Conservation (phyloP, 2,797 vertebrate genomes). For the Coilia nasus region DNA sequence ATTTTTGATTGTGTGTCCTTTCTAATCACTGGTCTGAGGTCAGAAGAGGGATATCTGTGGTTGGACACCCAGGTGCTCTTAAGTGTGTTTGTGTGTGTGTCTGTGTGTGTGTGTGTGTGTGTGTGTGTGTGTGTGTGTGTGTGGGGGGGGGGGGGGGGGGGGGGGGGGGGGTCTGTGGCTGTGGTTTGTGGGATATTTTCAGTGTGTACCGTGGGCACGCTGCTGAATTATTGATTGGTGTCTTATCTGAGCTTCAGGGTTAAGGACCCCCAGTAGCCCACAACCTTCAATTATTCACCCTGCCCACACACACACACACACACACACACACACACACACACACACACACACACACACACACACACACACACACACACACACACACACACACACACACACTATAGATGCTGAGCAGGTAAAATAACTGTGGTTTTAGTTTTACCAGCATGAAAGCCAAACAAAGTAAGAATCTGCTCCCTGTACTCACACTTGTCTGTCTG, state of each 20-base stretch:
- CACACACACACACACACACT: constrained; percentile 32
- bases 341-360: constrained; percentile 11
- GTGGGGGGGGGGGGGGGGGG: constrained; percentile 28
- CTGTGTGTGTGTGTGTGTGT: constrained; percentile 28
- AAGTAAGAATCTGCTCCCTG: not conserved
- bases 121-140: constrained; percentile 28
- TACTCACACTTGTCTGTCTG: too few species aligned
- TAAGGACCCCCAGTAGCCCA: constrained; percentile 72
- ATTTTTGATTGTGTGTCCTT: too few species aligned
- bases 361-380: constrained; percentile 36
- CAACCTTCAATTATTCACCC: constrained; percentile 75
- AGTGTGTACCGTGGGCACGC: constrained; percentile 62
- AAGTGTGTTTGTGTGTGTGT: constrained; percentile 34
- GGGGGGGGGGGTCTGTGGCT: constrained; percentile 16
- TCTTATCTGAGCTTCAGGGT: constrained; percentile 74
- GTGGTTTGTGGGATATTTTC: not conserved
- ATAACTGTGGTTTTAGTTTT: not conserved
- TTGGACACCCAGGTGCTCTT: not conserved
- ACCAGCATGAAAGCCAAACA: not conserved
- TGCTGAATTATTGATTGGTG: constrained; percentile 77
- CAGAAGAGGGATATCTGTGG: not conserved
- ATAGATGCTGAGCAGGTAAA: not conserved
- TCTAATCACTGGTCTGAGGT: too few species aligned
- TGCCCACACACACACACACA: constrained; percentile 42
- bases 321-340: not conserved